These are phyloP conservation scores for Lerista edwardsae DNA, from an alignment of 2,797 vertebrate genomes.

Conservation along the genomic window DNA sequence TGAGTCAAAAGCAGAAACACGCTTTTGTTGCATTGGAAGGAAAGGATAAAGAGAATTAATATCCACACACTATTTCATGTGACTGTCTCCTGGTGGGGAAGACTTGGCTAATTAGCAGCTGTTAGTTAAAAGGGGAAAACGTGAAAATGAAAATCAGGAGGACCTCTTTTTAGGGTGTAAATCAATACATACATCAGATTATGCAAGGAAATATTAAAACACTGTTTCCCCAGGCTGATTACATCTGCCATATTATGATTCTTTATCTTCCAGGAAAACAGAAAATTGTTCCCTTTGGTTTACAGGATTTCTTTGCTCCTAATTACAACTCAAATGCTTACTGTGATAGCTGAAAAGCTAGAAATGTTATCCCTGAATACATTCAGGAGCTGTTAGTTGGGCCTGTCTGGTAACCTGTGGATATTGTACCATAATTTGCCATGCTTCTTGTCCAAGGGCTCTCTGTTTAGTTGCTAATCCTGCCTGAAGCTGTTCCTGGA, in stretches of 20 bases:
- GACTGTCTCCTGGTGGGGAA: slow-evolving; percentile 63
- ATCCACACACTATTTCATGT: slow-evolving; percentile 61
- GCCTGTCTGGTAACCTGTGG: not conserved
- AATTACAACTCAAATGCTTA: slow-evolving; percentile 30
- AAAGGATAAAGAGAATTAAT: slow-evolving; percentile 66
- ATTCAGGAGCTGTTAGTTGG: not conserved
- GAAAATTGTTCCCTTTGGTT: slow-evolving; percentile 9
- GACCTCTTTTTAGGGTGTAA: slow-evolving; percentile 46
- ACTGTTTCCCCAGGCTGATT: slow-evolving; percentile 17
- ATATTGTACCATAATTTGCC: not conserved
- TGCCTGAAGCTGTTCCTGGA: too few relatives aligned
- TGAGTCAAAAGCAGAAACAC: slow-evolving; percentile 67
- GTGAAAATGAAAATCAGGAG: slow-evolving; percentile 60
- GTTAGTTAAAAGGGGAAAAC: slow-evolving; percentile 63
- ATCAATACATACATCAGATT: slow-evolving; percentile 29
- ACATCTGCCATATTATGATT: not conserved
- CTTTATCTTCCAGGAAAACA: not conserved
- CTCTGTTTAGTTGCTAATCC: not conserved
- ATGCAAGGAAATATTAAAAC: slow-evolving; percentile 26
- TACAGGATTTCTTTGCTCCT: slow-evolving; percentile 19
- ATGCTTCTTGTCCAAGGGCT: not conserved
- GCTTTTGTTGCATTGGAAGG: slow-evolving; percentile 66
- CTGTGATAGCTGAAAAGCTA: slow-evolving; percentile 18
- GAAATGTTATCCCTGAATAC: not conserved
- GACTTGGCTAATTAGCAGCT: slow-evolving; percentile 70